Evolutionary conservation across 2,797 vertebrate genomes (phyloP).

Genomic region (Ptychobarbus kaznakovi): DNA sequence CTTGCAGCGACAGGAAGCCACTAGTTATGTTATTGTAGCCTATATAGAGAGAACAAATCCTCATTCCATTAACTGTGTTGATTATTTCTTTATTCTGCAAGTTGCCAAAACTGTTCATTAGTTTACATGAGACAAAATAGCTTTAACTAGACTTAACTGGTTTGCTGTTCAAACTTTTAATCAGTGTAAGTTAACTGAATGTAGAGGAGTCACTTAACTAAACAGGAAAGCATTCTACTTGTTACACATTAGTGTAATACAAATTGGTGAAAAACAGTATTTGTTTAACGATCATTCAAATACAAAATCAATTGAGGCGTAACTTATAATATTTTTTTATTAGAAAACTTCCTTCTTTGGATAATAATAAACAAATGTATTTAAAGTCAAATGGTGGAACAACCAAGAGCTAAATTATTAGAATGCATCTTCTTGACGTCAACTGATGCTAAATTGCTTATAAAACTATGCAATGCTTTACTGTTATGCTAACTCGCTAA

Average conservation of each 20-base stretch:
- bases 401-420: neutral
- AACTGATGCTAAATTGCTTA: neutral
- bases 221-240: neutral
- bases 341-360: neutral
- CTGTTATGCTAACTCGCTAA: slow-evolving; percentile 42
- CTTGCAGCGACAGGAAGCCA: neutral
- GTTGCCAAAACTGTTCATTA: neutral
- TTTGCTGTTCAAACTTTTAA: neutral
- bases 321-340: neutral
- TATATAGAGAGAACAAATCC: neutral
- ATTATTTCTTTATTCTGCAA: neutral
- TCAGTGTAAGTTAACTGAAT: neutral
- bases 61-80: neutral
- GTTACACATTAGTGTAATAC: neutral
- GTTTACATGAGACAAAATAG: neutral
- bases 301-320: neutral
- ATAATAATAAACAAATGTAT: neutral
- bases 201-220: neutral
- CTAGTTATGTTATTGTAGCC: neutral
- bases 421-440: neutral
- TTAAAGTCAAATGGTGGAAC: neutral
- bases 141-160: neutral
- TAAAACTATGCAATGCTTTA: neutral
- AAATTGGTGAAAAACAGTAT: neutral
- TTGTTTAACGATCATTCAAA: neutral